These are phyloP conservation scores for Prosapia bicincta DNA, from an alignment of 2,888 invertebrate species.

Conservation along the genomic window DNA sequence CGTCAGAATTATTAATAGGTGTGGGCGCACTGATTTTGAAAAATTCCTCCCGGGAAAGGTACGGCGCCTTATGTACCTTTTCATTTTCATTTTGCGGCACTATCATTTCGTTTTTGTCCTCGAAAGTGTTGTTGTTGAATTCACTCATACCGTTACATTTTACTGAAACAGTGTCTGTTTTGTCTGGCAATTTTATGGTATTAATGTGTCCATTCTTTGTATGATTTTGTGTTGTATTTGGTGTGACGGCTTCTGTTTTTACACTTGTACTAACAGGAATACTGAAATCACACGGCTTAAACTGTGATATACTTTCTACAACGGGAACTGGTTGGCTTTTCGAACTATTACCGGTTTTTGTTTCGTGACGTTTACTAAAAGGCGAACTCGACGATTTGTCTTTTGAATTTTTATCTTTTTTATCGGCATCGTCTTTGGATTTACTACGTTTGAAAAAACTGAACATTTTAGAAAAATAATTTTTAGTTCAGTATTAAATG, in stretches of 20 bases:
- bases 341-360: background rate
- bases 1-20: background rate
- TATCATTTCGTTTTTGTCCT: background rate
- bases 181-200: background rate
- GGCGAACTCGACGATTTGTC: constrained; percentile 15
- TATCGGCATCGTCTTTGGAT: constrained; percentile 24
- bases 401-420: constrained; percentile 17
- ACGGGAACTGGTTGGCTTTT: background rate
- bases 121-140: background rate
- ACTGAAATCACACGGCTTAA: background rate
- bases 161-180: background rate
- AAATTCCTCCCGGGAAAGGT: background rate
- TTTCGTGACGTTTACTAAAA: constrained; percentile 16
- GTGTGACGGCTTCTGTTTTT: background rate
- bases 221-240: background rate
- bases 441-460: constrained; percentile 27
- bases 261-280: background rate
- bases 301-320: background rate
- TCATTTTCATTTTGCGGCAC: background rate
- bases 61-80: background rate
- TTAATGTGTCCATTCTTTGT: background rate
- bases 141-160: background rate
- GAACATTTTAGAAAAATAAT: constrained; percentile 25
- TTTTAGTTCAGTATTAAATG: too few relatives aligned
- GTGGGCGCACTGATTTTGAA: background rate